These are phyloP conservation scores for Lophotis ruficrista DNA, from an alignment of 2,113 vertebrate species.

Conservation along the genomic window DNA sequence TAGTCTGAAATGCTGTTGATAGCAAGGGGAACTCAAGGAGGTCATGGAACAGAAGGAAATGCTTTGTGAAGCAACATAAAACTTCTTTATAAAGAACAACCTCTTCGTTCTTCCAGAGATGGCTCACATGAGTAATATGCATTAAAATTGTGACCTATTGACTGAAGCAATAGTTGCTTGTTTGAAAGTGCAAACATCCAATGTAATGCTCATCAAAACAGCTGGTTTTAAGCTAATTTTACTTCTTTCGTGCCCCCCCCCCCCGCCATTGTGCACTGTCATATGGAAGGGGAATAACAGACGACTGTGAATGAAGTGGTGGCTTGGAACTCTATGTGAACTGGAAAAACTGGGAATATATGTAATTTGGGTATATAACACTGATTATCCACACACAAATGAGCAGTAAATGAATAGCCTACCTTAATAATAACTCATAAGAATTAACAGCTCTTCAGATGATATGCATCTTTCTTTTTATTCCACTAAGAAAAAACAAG, in stretches of 20 bases:
- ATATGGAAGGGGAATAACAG: not conserved
- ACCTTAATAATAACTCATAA: not conserved
- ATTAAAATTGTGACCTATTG: not conserved
- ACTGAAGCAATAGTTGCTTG: not conserved
- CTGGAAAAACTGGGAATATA: not conserved
- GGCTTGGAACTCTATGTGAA: not conserved
- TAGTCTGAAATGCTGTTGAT: not conserved
- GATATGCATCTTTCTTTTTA: not conserved
- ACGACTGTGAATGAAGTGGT: not conserved
- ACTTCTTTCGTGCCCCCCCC: accelerated
- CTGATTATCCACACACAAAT: not conserved
- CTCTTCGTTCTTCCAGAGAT: not conserved
- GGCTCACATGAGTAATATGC: not conserved
- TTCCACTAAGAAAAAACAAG: not conserved
- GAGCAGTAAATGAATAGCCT: not conserved
- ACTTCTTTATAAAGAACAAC: not conserved
- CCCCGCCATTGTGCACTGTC: not conserved
- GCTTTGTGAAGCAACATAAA: not conserved
- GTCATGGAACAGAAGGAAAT: not conserved
- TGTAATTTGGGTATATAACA: not conserved
- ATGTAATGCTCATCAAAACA: not conserved
- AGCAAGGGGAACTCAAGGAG: not conserved
- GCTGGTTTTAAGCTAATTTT: not conserved
- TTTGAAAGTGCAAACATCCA: not conserved
- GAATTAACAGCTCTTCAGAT: not conserved